Percentiles rank a stretch among this genome's conserved stretches.
Conservation (phyloP, 2,888 invertebrate species). For the Dryobotodes eremita region DNA sequence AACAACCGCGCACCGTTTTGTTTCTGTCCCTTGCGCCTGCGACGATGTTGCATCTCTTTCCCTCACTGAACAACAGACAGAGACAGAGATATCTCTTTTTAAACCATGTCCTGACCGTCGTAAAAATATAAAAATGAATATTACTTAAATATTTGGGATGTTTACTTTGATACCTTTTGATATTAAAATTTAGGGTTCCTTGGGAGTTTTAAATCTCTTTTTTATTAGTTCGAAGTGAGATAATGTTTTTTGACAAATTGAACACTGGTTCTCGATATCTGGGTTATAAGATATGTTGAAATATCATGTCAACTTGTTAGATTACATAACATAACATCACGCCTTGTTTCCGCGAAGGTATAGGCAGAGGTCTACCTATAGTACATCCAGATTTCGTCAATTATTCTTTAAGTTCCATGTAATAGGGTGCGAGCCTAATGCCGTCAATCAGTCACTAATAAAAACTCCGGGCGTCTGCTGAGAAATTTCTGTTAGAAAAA, state of each 20-base stretch:
- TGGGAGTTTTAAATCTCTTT: slow-evolving; percentile 33
- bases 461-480: too few species aligned
- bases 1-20: slow-evolving; percentile 76
- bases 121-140: slow-evolving; percentile 71
- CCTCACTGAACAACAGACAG: not conserved
- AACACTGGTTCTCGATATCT: not conserved
- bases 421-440: too few species aligned
- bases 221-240: not conserved
- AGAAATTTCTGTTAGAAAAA: too few species aligned
- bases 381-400: too few species aligned
- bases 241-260: too few species aligned
- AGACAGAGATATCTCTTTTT: slow-evolving; percentile 53
- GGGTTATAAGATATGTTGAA: not conserved
- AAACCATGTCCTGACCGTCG: slow-evolving; percentile 60
- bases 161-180: slow-evolving; percentile 78
- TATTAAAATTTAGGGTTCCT: slow-evolving; percentile 67
- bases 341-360: too few species aligned
- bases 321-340: not conserved
- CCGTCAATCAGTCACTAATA: too few species aligned
- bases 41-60: slow-evolving; percentile 40
- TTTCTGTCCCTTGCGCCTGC: slow-evolving; percentile 78
- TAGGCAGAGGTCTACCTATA: too few species aligned
- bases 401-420: too few species aligned
- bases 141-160: slow-evolving; percentile 77
- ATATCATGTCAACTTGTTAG: not conserved